Evolutionary conservation across 1,140 invertebrate species (phyloP), one percentile per base, ranked within the genome.

Genomic region (Orchestia grillus): DNA sequence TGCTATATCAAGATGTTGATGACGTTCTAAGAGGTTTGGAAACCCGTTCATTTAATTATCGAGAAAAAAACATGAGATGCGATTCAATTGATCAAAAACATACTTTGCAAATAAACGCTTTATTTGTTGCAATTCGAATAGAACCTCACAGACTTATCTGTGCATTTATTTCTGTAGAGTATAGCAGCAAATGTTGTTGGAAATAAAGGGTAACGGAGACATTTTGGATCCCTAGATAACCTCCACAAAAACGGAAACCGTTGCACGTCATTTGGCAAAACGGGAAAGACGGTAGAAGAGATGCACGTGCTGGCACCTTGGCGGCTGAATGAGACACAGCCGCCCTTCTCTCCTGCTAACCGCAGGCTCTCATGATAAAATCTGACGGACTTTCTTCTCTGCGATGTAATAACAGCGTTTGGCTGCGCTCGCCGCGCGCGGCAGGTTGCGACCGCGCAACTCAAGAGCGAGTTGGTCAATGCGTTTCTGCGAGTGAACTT

Each of bases 341-440:
- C 92, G 43, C 92, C 92, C 92, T 94, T 94, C 44, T 94, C 92
- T 45, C 92, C 44, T 44, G 44, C 8, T 94, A 47, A 94, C 92
- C 92, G 92, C 92, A 94, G 88, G 92, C 92, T 94, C 92, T 44
- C 92, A 94, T 45, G 92, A 94, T 47, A 94, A 94, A 44, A 94
- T 94, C 92, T 94, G 43, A 4, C 28, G 43, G 92, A 94, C 92
- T 94, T 94, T 94, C 92, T 94, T 94, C 92, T 94, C 43, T 45
- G 44, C 92, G 92, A 90, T 44, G 88, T 44, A 90, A 44, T 44
- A 90, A 90, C 43, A 43, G 11, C 88, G 88, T 90, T 41, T 90
- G 43, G 88, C 19, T 19, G 88, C 88, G 88, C 62, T 77, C 36
- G 28, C 62, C 47, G 19, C 47, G 47, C 47, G 47, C 47, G 47